Conservation (phyloP, 2,888 invertebrate species). For the Oasisia sp. region DNA sequence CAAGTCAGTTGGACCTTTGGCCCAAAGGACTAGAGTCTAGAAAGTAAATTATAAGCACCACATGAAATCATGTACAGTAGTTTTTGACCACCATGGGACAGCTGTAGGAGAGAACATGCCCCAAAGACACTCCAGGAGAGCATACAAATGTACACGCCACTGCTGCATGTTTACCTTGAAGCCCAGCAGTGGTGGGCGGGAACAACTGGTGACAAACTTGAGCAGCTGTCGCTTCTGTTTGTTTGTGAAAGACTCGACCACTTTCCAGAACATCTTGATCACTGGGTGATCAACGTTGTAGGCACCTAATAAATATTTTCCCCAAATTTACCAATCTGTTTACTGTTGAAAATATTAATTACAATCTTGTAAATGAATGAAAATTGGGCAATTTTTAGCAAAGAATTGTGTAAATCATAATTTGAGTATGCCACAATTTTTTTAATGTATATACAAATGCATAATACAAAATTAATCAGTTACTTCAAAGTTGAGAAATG, state of each 20-base stretch:
- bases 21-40: too few relatives aligned
- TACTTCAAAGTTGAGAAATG: too few relatives aligned
- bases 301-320: constrained; percentile 72
- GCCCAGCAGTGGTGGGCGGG: constrained; percentile 93
- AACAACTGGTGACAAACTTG: constrained; percentile 98
- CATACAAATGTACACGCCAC: not conserved
- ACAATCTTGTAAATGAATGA: not conserved
- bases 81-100: too few relatives aligned
- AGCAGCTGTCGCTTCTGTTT: constrained; percentile 85
- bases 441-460: too few relatives aligned
- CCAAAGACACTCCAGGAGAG: not conserved
- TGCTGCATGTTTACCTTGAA: constrained; percentile 79
- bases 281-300: constrained; percentile 85
- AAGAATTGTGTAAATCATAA: too few relatives aligned
- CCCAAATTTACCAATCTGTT: not conserved
- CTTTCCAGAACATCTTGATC: constrained; percentile 89
- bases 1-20: too few relatives aligned
- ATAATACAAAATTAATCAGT: too few relatives aligned
- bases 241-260: constrained; percentile 79
- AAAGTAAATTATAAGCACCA: too few relatives aligned
- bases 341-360: not conserved
- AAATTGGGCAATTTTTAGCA: not conserved
- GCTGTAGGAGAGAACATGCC: too few relatives aligned
- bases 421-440: too few relatives aligned
- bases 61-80: too few relatives aligned